Evolutionary conservation across 2,113 vertebrate species (phyloP), one percentile per base, ranked within the genome.

Genomic region (Tupaia tana): DNA sequence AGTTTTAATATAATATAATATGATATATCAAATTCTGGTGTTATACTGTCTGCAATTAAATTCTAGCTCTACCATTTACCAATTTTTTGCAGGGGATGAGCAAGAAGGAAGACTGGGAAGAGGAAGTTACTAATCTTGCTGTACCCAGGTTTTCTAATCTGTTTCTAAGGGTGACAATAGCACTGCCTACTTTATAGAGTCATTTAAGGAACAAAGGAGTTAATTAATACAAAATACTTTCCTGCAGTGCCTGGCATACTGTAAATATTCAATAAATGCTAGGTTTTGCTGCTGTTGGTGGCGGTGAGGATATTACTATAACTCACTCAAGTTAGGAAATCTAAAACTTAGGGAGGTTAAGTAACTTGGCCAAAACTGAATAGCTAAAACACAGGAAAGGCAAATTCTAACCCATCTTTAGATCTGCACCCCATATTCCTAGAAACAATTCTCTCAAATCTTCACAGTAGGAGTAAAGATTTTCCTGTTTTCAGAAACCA

Each of bases 401-500:
- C 52, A 71, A 27, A 43, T 1, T 19, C 27, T 52, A 61, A n/a
- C 61, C 56, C 13, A 9, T 24, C 43, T 31, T 73, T 34, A 12
- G 64, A 9, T 29, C 19, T 16, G 9, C 43, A 69, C 29, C 66
- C 20, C 14, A 7, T 1, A 22, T 25, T 89, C 27, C 89, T 29
- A 85, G 87, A 29, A 54, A 43, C 34, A 31, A 16, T 27, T 77
- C 52, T 34, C 69, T 56, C 58, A 61, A 12, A 66, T 20, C 43
- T 56, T 89, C 71, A 16, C 12, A 1, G 63, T 0, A 54, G 71
- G 24, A 73, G 69, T 15, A 13, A 54, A 90, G 24, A 71, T 31
- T 29, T 90, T 88, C 90, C 95, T 63, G 19, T 70, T 89, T 93
- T 67, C 54, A 88, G 93, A 84, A 84, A 71, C 87, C 3, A 56